These are phyloP conservation scores for Aproaerema taeniolella DNA, from an alignment of 2,888 invertebrate species.

Conservation along the genomic window DNA sequence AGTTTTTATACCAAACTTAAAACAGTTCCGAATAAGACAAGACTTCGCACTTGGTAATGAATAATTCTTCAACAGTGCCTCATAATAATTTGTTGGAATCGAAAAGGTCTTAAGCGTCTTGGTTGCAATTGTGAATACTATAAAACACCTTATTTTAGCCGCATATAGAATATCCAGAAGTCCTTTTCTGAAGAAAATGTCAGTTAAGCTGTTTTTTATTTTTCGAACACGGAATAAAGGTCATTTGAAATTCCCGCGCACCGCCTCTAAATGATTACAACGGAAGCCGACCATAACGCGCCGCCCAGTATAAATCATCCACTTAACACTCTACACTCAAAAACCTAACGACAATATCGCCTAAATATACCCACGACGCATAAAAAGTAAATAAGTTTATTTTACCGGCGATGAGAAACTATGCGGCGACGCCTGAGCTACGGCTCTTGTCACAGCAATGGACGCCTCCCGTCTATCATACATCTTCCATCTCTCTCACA, in stretches of 20 bases:
- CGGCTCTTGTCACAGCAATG: constrained; percentile 52
- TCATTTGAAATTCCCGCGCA: constrained; percentile 2
- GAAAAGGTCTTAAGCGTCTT: too few species aligned
- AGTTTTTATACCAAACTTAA: too few species aligned
- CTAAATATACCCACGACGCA: constrained; percentile 66
- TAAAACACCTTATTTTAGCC: too few species aligned
- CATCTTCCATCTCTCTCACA: constrained; percentile 38
- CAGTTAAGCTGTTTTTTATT: too few species aligned
- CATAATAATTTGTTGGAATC: too few species aligned
- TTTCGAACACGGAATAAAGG: too few species aligned
- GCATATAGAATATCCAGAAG: too few species aligned
- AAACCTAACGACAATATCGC: constrained; percentile 61
- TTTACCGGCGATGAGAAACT: constrained; percentile 71
- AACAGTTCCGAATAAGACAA: constrained; percentile 38
- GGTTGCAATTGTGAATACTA: too few species aligned
- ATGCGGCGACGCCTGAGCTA: constrained; percentile 63
- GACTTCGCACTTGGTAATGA: constrained; percentile 32
- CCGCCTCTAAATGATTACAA: constrained; percentile 50
- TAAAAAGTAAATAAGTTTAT: constrained; percentile 64
- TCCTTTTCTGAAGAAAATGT: too few species aligned
- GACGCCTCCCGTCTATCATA: constrained; percentile 67
- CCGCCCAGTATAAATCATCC: constrained; percentile 72
- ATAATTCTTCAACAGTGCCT: constrained; percentile 49
- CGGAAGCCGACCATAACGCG: constrained; percentile 64
- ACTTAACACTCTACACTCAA: constrained; percentile 67